Percentiles rank a stretch among this genome's conserved stretches.
These are phyloP conservation scores for Pteropus rufus DNA, from an alignment of 2,797 vertebrate species.

Conservation along the genomic window DNA sequence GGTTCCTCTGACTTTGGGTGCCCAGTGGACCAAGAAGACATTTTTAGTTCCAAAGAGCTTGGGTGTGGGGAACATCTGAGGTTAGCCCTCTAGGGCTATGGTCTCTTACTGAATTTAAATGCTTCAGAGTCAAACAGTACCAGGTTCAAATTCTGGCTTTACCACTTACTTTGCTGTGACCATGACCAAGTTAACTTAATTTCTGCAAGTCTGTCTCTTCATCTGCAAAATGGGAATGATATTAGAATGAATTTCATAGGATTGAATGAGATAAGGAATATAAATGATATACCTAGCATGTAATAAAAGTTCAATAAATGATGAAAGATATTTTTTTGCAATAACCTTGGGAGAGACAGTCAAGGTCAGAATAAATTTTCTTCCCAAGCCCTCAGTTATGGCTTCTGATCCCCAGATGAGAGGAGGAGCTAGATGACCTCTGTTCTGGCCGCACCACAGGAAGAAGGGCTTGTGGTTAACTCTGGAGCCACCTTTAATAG, in stretches of 20 bases:
- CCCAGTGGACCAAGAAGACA: not conserved
- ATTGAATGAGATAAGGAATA: not conserved
- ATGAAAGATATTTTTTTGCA: not conserved
- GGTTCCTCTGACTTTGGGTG: not conserved
- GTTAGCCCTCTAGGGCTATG: not conserved
- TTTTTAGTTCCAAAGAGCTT: not conserved
- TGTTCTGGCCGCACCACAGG: not conserved
- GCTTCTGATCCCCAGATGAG: not conserved
- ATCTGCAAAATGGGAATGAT: not conserved
- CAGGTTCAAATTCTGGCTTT: not conserved
- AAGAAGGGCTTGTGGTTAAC: not conserved
- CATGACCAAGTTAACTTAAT: not conserved
- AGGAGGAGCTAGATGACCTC: not conserved
- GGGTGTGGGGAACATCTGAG: not conserved
- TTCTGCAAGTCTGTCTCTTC: not conserved
- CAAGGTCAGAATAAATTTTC: slow-evolving; percentile 56
- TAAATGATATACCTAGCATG: not conserved
- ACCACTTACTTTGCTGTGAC: not conserved
- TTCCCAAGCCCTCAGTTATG: not conserved
- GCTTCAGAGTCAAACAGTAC: not conserved
- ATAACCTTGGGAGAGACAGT: slow-evolving; percentile 34
- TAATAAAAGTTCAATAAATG: not conserved
- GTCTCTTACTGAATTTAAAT: not conserved
- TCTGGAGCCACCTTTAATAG: not conserved
- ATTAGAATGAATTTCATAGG: not conserved